Evolutionary conservation across 2,888 invertebrate genomes (phyloP).

Genomic region (Phytoseiulus persimilis): DNA sequence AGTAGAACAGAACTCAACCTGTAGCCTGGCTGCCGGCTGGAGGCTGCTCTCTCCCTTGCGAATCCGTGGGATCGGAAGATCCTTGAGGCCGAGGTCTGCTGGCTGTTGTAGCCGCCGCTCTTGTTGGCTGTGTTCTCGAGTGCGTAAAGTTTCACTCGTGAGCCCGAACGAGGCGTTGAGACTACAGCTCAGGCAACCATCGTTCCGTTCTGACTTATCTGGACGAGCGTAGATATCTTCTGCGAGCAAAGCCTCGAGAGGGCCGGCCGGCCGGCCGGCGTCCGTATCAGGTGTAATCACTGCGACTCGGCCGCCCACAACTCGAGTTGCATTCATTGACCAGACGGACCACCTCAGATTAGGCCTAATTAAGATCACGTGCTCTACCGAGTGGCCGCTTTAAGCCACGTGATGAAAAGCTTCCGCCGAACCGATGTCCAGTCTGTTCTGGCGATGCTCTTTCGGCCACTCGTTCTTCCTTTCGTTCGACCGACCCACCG

Average conservation of each 20-base stretch:
- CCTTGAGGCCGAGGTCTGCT: background rate
- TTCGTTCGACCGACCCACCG: background rate
- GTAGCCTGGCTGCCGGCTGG: background rate
- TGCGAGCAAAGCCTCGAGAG: background rate
- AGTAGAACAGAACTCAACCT: background rate
- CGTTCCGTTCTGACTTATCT: background rate
- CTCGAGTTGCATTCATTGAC: background rate
- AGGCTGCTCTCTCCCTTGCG: background rate
- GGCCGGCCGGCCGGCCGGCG: background rate
- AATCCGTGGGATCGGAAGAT: constrained; percentile 5
- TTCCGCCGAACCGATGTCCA: background rate
- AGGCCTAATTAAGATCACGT: background rate
- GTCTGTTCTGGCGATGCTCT: background rate
- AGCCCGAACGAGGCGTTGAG: background rate
- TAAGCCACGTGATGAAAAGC: background rate
- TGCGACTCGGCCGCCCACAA: background rate
- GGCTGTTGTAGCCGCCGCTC: background rate
- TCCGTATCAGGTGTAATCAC: background rate
- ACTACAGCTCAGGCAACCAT: background rate
- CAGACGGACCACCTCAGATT: background rate
- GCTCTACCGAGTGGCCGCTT: background rate
- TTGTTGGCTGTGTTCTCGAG: background rate
- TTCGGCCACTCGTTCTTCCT: background rate
- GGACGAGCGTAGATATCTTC: background rate
- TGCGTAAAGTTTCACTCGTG: background rate